A percentile compares a stretch with the other conserved stretches of the same genome.
phyloP scores from a whole-genome alignment of 2,797 vertebrate species.

The Protonibea diacanthus region DNA sequence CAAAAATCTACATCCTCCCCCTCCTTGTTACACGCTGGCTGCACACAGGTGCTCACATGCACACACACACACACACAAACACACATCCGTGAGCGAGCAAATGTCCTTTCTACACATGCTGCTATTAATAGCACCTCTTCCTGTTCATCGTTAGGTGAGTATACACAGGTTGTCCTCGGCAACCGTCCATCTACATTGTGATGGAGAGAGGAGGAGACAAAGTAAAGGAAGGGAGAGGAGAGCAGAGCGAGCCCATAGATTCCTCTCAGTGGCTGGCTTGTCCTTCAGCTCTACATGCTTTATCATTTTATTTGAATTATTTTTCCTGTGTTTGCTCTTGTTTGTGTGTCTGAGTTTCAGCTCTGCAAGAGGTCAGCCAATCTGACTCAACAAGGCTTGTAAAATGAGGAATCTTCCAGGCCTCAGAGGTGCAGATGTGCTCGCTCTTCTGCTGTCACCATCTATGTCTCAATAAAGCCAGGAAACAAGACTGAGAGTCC shows the following conservation, averaged over 20 bases:
- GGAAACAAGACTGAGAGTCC: not conserved
- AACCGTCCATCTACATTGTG: constrained; percentile 82
- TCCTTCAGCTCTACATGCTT: constrained; percentile 9
- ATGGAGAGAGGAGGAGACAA: constrained; percentile 52
- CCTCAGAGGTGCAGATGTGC: not conserved
- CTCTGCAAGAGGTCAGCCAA: constrained; percentile 1
- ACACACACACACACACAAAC: constrained; percentile 37
- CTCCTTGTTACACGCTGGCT: constrained; percentile 66
- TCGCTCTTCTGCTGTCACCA: not conserved
- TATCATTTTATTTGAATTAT: constrained; percentile 1
- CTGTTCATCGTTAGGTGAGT: constrained; percentile 83
- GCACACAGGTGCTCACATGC: constrained; percentile 27
- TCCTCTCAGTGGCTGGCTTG: constrained; percentile 28
- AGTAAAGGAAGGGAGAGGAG: constrained; percentile 15
- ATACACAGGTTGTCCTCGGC: constrained; percentile 86
- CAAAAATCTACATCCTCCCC: constrained; percentile 77
- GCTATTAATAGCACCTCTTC: constrained; percentile 85
- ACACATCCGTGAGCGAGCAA: constrained; percentile 54
- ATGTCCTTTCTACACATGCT: constrained; percentile 78
- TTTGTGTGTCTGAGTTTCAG: constrained; percentile 4
- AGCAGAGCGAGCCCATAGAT: constrained; percentile 20
- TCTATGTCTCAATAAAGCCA: not conserved
- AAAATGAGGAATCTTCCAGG: constrained; percentile 13
- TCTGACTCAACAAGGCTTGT: not conserved
- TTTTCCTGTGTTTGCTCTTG: not conserved